Percentiles rank a stretch among this genome's conserved stretches.
Conservation (phyloP, 2,113 vertebrate genomes). For the Nothocercus julius region DNA sequence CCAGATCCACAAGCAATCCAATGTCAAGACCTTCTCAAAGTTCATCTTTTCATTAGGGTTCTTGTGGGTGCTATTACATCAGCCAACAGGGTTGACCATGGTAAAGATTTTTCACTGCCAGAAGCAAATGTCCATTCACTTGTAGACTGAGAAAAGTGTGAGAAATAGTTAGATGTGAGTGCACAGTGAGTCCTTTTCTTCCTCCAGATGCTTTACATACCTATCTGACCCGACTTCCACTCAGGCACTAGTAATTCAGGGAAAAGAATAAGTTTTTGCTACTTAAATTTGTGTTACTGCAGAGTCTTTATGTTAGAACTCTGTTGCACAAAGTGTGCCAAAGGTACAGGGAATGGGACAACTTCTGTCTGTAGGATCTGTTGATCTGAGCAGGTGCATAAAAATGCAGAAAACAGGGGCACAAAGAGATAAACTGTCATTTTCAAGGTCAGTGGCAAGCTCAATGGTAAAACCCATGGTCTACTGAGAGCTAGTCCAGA, state of each 20-base stretch:
- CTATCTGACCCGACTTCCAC: background rate
- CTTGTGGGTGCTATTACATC: background rate
- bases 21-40: background rate
- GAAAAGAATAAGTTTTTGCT: background rate
- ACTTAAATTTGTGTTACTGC: background rate
- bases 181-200: too few species aligned
- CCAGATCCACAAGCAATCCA: background rate
- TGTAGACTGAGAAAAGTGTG: background rate
- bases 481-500: background rate
- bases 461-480: background rate
- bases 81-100: fast-evolving
- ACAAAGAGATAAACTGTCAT: background rate
- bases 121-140: background rate
- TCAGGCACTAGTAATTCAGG: background rate
- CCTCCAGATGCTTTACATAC: too few species aligned
- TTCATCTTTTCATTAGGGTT: background rate
- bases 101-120: background rate
- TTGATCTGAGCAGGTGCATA: background rate
- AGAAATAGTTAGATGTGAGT: background rate
- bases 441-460: background rate
- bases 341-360: background rate
- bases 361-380: background rate
- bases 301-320: background rate
- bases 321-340: background rate
- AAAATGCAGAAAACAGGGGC: background rate